Base-by-base conservation (phyloP, 2,888 invertebrate species). In the Vanessa cardui region DNA sequence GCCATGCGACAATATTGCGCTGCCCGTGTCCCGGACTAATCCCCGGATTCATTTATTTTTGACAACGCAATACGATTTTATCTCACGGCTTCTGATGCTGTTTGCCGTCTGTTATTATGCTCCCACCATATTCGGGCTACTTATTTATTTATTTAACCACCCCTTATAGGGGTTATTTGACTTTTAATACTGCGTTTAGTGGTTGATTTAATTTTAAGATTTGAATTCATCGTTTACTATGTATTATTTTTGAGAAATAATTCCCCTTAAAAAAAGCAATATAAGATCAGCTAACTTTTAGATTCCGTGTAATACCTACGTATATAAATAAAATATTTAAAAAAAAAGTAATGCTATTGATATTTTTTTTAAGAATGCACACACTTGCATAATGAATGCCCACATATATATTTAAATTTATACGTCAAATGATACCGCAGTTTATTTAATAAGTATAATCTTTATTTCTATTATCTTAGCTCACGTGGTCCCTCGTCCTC, bases 11-110 rank as follows among this genome's bases (percentile, higher is more conserved):
- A 92, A 90, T 92, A 92, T 91, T 90, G 90, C 89, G 84, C 83
- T 82, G 80, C 84, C 86, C 87, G 87, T 88, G 88, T 88, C 88
- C 88, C 85, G 85, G 82, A 86, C 91, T 92, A 92, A 92, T 92
- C 92, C 91, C 83, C 79, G 89, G 91, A 92, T 92, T 92, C 92
- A 92, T 92, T 92, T 92, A 92, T 92, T 92, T 92, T 92, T 92
- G 92, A 92, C 92, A 92, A 92, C 92, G 92, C 92, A 90, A 92
- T 91, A 90, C 91, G 92, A 92, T 92, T 92, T 91, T 92, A 92
- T 92, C 92, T 91, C 90, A 88, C 86, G 90, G 91, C 92, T 91
- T 92, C 92, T 89, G 89, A 90, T 90, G 90, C 90, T 92, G 92
- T 92, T 92, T 92, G 91, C 92, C 90, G 86, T 88, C 89, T 90